Evolutionary conservation across 1,140 invertebrate species (phyloP), one percentile per base, ranked within the genome.

Genomic region (Drosophila subobscura): DNA sequence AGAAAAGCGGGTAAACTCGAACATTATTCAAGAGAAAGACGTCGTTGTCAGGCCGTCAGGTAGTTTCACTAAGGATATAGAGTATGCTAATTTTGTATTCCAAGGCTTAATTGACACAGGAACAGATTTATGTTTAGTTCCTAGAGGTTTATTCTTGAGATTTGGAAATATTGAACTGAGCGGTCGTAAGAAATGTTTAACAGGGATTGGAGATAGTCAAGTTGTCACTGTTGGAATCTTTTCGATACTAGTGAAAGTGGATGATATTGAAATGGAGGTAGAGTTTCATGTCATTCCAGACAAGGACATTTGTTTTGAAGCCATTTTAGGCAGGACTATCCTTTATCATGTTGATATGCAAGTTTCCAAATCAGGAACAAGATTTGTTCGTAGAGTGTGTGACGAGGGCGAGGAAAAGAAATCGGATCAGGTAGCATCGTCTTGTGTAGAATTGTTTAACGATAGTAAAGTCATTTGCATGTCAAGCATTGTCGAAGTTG

Each of bases 281-380:
- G 33, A 67, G n/a, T 72, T 72, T 44, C 68, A 59, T 29, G 23
- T 72, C 0, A 42, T 66, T 29, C 2, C 33, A 7, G 63, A 72
- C 23, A 50, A 60, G 4, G 50, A 72, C n/a, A 67, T 67, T n/a
- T 12, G 27, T 8, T 67, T 54, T 16, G 23, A 66, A 2, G 42
- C 55, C 5, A 55, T 61, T 42, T 50, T 72, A 22, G 56, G 42
- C 6, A 68, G 6, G n/a, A 61, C 27, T 7, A 46, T 73, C 23
- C 14, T 63, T 2, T 29, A 68, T 1, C 44, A 22, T 3, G 23
- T 52, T 0, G 37, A 60, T 29, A 49, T 58, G 52, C 44, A 37
- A 16, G 49, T 53, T 23, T 37, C 40, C 4, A 50, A 63, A 8
- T 12, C 20, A 27, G 14, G 29, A 20, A 37, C 16, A 4, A 16